Percentiles rank a stretch among this genome's conserved stretches.
phyloP scores from a whole-genome alignment of 2,888 invertebrate genomes.

The Pegoplata infirma region DNA sequence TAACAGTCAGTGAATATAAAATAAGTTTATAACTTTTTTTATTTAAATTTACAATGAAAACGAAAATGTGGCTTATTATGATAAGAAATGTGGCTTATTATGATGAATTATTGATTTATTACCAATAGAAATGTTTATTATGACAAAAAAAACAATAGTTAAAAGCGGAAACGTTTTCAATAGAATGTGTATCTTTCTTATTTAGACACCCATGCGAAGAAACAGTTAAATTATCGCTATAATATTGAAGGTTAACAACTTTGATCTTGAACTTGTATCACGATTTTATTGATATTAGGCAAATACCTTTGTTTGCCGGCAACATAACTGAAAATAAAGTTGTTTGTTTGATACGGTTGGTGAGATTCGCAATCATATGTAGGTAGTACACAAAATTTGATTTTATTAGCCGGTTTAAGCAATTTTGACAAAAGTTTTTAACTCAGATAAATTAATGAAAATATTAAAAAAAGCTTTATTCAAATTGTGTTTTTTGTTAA shows the following conservation, averaged over 20 bases:
- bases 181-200: constrained; percentile 13
- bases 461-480: no score
- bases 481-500: no score
- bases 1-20: no score
- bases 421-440: no score
- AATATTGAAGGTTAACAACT: constrained; percentile 30
- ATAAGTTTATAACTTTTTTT: no score
- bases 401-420: no score
- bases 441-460: no score
- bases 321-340: not conserved
- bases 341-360: not conserved
- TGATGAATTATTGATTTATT: no score
- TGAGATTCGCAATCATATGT: not conserved
- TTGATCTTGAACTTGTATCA: constrained; percentile 53
- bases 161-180: constrained; percentile 16
- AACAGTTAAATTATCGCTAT: constrained; percentile 3
- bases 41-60: no score
- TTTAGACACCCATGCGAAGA: not conserved
- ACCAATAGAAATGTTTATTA: not conserved
- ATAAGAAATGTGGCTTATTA: no score
- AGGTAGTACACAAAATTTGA: no score
- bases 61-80: no score
- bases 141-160: not conserved
- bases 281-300: not conserved
- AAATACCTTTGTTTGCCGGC: not conserved